A percentile compares a stretch with the other conserved stretches of the same genome.
phyloP scores from a whole-genome alignment of 2,113 vertebrate species.

The Petrocephalus microphthalmus region DNA sequence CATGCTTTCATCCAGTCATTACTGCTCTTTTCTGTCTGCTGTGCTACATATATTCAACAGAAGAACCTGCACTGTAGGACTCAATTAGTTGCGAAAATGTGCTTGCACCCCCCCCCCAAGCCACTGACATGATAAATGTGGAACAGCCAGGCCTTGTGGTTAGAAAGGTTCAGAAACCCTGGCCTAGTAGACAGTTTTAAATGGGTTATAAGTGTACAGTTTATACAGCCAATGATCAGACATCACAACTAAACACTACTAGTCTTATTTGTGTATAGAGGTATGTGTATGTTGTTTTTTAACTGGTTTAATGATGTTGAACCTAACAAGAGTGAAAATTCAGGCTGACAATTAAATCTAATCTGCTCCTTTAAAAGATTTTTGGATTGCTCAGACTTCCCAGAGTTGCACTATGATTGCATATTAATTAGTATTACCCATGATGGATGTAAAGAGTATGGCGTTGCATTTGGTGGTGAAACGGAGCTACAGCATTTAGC shows the following conservation, averaged over 20 bases:
- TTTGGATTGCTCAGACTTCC: not conserved
- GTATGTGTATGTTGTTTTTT: not conserved
- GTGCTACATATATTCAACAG: not conserved
- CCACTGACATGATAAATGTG: not conserved
- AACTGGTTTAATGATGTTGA: not conserved
- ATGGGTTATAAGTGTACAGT: not conserved
- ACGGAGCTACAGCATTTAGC: conserved; percentile 7
- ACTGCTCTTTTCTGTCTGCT: not conserved
- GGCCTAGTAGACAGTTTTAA: not conserved
- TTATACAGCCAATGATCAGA: conserved; percentile 1
- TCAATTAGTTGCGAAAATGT: not conserved
- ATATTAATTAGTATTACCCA: conserved; percentile 30
- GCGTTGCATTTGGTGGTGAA: conserved; percentile 8
- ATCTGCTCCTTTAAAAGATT: not conserved
- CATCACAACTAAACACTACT: not conserved
- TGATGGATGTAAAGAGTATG: conserved; percentile 8
- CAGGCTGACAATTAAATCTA: not conserved
- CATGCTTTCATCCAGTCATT: not conserved
- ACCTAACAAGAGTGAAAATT: not conserved
- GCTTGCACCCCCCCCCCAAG: not conserved
- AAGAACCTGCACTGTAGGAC: not conserved
- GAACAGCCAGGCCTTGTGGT: not conserved
- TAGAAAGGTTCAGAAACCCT: not conserved
- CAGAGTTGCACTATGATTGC: conserved; percentile 17
- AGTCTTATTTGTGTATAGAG: not conserved